Evolutionary conservation across 2,797 vertebrate species (phyloP).

Genomic region (Pteronotus mesoamericanus): DNA sequence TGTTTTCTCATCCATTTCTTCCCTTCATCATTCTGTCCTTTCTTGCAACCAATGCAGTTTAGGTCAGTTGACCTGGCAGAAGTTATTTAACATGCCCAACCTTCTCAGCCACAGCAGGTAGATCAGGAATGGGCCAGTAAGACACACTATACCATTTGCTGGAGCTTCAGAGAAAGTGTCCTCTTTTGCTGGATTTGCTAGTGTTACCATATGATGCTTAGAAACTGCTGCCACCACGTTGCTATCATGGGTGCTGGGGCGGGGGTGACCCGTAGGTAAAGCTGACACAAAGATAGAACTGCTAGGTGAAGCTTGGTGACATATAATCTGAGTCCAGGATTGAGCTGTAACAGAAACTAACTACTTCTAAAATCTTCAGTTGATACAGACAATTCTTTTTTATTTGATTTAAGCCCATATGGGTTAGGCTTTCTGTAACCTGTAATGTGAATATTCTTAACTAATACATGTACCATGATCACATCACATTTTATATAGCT

Average conservation of each 20-base stretch:
- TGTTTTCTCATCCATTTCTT: neutral
- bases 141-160: neutral
- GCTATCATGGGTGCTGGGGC: no score
- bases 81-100: neutral
- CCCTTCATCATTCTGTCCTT: neutral
- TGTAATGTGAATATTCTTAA: neutral
- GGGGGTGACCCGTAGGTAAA: neutral
- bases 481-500: neutral
- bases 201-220: neutral
- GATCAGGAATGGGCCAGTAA: neutral
- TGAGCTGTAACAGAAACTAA: neutral
- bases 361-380: neutral
- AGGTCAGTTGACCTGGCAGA: neutral
- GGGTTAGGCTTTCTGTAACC: neutral
- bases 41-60: neutral
- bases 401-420: neutral
- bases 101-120: neutral
- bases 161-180: neutral
- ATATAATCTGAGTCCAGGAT: neutral
- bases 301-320: neutral
- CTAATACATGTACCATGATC: neutral
- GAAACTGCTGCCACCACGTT: neutral
- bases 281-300: neutral
- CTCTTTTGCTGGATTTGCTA: neutral
- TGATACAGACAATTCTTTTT: conserved; percentile 12